These are phyloP conservation scores for Equus przewalskii DNA, from an alignment of 2,113 vertebrate genomes.

Conservation along the genomic window DNA sequence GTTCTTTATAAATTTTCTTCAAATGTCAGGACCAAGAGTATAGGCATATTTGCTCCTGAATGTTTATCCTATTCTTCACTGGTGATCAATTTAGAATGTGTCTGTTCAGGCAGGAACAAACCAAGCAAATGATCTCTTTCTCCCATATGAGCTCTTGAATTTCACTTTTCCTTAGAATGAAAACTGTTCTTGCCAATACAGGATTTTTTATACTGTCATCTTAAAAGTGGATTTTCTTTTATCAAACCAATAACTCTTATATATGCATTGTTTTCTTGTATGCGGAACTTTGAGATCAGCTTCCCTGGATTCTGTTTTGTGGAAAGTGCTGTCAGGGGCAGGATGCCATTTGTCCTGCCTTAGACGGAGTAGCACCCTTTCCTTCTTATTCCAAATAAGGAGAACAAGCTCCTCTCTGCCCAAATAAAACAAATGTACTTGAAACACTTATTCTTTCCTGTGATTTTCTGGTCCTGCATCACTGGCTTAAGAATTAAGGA, in stretches of 20 bases:
- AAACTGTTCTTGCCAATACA: constrained; percentile 73
- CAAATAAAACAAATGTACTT: background rate
- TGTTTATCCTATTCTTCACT: constrained; percentile 71
- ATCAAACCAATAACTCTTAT: constrained; percentile 62
- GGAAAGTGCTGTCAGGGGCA: background rate
- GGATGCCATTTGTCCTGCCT: constrained; percentile 9
- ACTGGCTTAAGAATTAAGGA: background rate
- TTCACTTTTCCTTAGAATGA: constrained; percentile 73
- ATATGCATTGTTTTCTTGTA: constrained; percentile 58
- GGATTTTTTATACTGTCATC: constrained; percentile 77
- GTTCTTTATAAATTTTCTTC: constrained; percentile 63
- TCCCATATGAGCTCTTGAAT: constrained; percentile 71
- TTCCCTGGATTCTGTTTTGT: constrained; percentile 20
- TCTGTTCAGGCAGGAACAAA: constrained; percentile 75
- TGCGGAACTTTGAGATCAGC: constrained; percentile 43
- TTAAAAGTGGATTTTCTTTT: constrained; percentile 78
- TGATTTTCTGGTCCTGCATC: constrained; percentile 21
- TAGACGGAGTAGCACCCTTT: background rate
- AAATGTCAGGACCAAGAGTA: constrained; percentile 61
- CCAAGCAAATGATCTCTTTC: constrained; percentile 74
- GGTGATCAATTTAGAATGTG: constrained; percentile 76
- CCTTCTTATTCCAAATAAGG: background rate
- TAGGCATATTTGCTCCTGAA: constrained; percentile 58
- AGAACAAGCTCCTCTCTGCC: constrained; percentile 3
- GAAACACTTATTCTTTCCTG: background rate